phyloP scores from a whole-genome alignment of 2,113 vertebrate genomes.

The Tyrannus savana region DNA sequence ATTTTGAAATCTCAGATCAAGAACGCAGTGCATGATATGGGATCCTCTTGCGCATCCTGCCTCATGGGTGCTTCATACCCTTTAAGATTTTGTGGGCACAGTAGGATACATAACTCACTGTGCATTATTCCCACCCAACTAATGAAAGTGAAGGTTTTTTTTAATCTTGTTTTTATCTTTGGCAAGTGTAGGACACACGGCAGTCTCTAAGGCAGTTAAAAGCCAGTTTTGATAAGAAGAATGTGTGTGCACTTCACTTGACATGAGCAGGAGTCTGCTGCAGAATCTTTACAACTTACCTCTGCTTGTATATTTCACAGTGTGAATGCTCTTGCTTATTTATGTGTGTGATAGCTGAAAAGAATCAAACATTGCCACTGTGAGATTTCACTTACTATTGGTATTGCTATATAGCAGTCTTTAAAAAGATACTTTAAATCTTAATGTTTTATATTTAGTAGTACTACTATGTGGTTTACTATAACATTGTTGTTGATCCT shows the following conservation, averaged over 20 bases:
- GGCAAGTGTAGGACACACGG: not conserved
- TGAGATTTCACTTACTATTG: not conserved
- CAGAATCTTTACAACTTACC: not conserved
- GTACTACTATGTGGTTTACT: not conserved
- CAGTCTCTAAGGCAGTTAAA: not conserved
- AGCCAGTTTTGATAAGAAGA: not conserved
- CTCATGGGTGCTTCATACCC: not conserved
- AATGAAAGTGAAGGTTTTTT: not conserved
- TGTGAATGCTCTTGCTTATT: not conserved
- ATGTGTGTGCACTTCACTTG: not conserved
- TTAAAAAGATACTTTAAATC: not conserved
- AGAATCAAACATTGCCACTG: not conserved
- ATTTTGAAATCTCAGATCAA: not conserved
- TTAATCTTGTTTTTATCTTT: not conserved
- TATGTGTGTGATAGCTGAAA: constrained; percentile 4
- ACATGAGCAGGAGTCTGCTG: not conserved
- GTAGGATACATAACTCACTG: not conserved
- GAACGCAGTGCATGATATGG: fast-evolving
- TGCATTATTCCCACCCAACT: not conserved
- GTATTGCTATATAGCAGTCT: not conserved
- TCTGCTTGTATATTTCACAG: not conserved
- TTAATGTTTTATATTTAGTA: not conserved
- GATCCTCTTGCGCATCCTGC: not conserved
- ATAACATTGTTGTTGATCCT: not conserved
- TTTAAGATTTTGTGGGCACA: not conserved